Conservation (phyloP, 35 echinoderm and acorn worm genomes). For the Ophiothrix spiculata region DNA sequence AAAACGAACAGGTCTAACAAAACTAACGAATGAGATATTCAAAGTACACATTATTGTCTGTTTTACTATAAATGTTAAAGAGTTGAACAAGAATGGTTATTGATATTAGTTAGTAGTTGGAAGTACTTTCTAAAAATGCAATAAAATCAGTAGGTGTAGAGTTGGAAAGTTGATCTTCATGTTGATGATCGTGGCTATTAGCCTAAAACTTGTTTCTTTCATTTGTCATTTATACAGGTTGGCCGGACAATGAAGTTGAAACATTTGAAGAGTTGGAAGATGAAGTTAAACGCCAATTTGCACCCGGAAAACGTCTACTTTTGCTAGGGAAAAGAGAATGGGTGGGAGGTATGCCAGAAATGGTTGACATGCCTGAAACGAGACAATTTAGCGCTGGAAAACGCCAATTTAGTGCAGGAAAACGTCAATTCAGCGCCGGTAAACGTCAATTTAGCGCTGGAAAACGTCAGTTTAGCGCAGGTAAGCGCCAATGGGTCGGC, state of each 20-base stretch:
- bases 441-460: not conserved
- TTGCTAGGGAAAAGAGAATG: not conserved
- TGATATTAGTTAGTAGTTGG: no score
- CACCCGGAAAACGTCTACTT: not conserved
- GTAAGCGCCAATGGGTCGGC: not conserved
- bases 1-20: no score
- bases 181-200: no score
- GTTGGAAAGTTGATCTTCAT: no score
- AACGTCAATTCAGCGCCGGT: constrained; percentile 6
- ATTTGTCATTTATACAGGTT: not conserved
- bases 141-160: no score
- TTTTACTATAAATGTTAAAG: no score
- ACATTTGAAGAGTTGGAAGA: not conserved
- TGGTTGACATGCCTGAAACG: not conserved
- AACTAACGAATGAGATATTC: no score
- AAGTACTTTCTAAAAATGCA: no score
- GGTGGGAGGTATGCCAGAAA: constrained; percentile 1
- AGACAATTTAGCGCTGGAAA: not conserved
- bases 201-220: no score
- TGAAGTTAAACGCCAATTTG: not conserved
- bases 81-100: no score
- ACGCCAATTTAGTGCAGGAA: not conserved
- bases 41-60: no score
- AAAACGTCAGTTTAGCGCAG: no score
- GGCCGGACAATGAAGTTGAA: not conserved